Base-by-base conservation (phyloP, 2,113 vertebrate genomes). In the Engraulis encrasicolus region DNA sequence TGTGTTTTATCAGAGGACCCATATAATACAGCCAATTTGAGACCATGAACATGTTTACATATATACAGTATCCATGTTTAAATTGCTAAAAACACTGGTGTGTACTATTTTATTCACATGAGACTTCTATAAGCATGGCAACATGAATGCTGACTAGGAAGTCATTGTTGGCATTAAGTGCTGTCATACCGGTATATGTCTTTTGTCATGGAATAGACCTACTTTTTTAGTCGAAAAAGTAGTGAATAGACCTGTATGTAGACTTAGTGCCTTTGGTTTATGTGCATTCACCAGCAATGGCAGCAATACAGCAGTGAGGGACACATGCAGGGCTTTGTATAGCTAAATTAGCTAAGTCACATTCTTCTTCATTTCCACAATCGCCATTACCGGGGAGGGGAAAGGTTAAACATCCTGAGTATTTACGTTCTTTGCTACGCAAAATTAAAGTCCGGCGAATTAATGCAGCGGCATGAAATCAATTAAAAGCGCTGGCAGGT, bases 121-220 rank as follows among this genome's bases (percentile, higher is more conserved):
- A n/a, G n/a, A n/a, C n/a, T n/a, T n/a, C n/a, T n/a, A n/a, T n/a
- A n/a, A n/a, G n/a, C n/a, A n/a, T n/a, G n/a, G n/a, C n/a, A n/a
- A n/a, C n/a, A n/a, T n/a, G n/a, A n/a, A n/a, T n/a, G n/a, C n/a
- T n/a, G n/a, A n/a, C n/a, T n/a, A n/a, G n/a, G n/a, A n/a, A n/a
- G n/a, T n/a, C n/a, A n/a, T n/a, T 94, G 93, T 93, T 93, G 92
- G 93, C 92, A 93, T 90, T 89, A 90, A 89, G 88, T 89, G 89
- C 90, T 93, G 94, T 93, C n/a, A n/a, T n/a, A n/a, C n/a, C n/a
- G n/a, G n/a, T n/a, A n/a, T n/a, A n/a, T n/a, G n/a, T 1, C 12
- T 31, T 74, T 31, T 74, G 58, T 74, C 14, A 34, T 31, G 66
- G 34, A 74, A n/a, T n/a, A n/a, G n/a, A n/a, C n/a, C n/a, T n/a